phyloP scores from a whole-genome alignment of 2,888 invertebrate genomes.

The Oxyteleia sp. region DNA sequence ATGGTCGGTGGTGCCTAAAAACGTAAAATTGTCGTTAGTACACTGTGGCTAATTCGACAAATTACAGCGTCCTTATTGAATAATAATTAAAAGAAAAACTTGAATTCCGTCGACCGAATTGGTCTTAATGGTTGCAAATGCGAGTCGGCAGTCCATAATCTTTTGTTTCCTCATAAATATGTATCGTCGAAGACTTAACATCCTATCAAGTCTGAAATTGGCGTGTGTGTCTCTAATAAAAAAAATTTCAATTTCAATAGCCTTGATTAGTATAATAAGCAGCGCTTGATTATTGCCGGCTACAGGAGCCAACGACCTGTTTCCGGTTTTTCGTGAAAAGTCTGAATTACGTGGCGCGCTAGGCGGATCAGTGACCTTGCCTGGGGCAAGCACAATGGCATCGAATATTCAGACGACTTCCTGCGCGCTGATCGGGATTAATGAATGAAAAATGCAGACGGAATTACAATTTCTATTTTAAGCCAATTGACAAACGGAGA shows the following conservation, averaged over 20 bases:
- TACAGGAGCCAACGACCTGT: too few species aligned
- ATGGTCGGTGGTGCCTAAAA: conserved; percentile 86
- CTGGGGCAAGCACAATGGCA: conserved; percentile 81
- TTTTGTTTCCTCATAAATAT: conserved; percentile 67
- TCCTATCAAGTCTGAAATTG: conserved; percentile 35
- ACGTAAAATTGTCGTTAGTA: conserved; percentile 80
- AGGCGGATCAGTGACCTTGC: conserved; percentile 84
- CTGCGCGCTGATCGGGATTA: conserved; percentile 79
- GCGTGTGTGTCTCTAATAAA: conserved; percentile 49
- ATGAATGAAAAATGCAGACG: conserved; percentile 76
- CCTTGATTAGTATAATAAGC: too few species aligned
- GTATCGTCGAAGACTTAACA: conserved; percentile 36
- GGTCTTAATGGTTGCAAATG: conserved; percentile 37
- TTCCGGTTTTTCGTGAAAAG: too few species aligned
- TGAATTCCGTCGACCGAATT: conserved; percentile 22
- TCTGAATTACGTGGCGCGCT: too few species aligned
- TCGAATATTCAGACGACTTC: conserved; percentile 84
- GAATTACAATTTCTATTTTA: conserved; percentile 78
- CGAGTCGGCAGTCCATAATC: conserved; percentile 49
- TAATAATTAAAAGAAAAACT: not conserved
- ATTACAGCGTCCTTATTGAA: not conserved
- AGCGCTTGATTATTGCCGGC: too few species aligned
- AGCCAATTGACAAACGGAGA: conserved; percentile 76
- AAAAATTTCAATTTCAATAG: conserved; percentile 72
- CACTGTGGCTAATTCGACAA: conserved; percentile 77